Evolutionary conservation across 2,113 vertebrate genomes (phyloP).

Genomic region (Laterallus jamaicensis): DNA sequence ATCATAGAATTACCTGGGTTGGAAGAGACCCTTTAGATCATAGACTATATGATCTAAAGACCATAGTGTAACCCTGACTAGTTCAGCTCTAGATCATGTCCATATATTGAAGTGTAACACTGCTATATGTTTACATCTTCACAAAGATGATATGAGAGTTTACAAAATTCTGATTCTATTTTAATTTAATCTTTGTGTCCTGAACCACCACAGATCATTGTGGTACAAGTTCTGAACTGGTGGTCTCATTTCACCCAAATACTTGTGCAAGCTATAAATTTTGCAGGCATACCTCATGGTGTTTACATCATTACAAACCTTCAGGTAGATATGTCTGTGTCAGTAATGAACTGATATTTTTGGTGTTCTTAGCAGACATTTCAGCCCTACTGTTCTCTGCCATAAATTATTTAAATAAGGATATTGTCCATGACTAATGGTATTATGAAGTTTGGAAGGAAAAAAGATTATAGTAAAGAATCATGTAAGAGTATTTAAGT

Average conservation of each 20-base stretch:
- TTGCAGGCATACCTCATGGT: neutral
- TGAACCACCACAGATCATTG: accelerated
- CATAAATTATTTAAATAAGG: neutral
- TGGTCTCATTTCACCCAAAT: neutral
- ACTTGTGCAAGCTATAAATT: neutral
- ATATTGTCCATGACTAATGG: neutral
- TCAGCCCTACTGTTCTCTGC: neutral
- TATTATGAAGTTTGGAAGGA: neutral
- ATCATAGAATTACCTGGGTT: too few relatives aligned
- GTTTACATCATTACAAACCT: neutral
- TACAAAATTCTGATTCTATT: neutral
- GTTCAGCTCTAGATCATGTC: too few relatives aligned
- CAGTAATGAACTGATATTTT: neutral
- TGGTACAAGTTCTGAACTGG: neutral
- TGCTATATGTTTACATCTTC: neutral
- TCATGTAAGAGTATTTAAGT: neutral
- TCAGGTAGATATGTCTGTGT: neutral
- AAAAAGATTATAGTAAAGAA: neutral
- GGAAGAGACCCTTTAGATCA: too few relatives aligned
- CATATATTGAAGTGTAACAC: neutral
- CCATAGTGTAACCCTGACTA: too few relatives aligned
- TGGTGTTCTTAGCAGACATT: neutral
- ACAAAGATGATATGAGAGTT: neutral
- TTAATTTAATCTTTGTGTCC: neutral
- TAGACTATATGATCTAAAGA: too few relatives aligned